These are phyloP conservation scores for Sminthurides bifidus DNA, from an alignment of 1,140 invertebrate genomes.

Conservation along the genomic window DNA sequence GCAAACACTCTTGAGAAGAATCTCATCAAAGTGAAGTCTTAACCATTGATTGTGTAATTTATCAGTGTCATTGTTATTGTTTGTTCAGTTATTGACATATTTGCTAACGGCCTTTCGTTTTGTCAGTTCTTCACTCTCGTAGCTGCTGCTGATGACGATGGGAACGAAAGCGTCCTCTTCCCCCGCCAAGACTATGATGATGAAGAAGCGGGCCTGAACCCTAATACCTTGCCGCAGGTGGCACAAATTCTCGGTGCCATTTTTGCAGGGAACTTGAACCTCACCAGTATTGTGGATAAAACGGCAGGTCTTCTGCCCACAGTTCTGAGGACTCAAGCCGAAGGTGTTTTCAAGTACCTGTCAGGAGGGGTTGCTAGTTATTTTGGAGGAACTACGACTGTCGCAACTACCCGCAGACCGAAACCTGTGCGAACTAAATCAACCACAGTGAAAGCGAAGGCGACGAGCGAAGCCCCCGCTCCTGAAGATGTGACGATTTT, in stretches of 20 bases:
- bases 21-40: constrained; percentile 17
- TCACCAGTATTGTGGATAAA: constrained; percentile 23
- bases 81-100: neutral
- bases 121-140: constrained; percentile 25
- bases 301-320: constrained; percentile 26
- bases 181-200: constrained; percentile 14
- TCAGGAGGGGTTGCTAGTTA: neutral
- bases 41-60: neutral
- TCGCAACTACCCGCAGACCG: neutral
- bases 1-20: constrained; percentile 27
- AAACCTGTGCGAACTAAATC: neutral
- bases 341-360: constrained; percentile 22
- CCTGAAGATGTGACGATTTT: neutral
- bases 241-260: constrained; percentile 31
- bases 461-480: neutral
- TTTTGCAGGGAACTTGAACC: constrained; percentile 30
- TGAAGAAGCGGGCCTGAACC: constrained; percentile 16
- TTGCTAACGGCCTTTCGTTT: constrained; percentile 1
- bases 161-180: constrained; percentile 3
- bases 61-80: neutral
- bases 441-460: neutral
- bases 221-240: constrained; percentile 29
- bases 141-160: constrained; percentile 6
- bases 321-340: constrained; percentile 19
- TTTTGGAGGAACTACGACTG: neutral